Conservation (phyloP, 1,140 invertebrate genomes). For the Atta cephalotes region DNA sequence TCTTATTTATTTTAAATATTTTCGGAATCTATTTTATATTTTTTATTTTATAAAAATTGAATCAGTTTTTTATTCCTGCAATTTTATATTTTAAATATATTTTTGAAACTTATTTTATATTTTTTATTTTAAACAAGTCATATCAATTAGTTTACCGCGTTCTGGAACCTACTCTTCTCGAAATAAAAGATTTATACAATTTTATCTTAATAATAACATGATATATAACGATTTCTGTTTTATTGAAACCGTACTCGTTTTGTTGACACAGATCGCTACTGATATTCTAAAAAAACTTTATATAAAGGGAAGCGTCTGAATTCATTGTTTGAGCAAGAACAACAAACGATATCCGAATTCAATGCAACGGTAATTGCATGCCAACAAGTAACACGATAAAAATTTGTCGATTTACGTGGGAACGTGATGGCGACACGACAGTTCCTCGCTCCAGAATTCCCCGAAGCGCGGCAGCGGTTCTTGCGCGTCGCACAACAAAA, state of each 20-base stretch:
- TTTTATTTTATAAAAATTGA: no score
- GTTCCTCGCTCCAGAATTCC: constrained; percentile 24
- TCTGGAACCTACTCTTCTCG: not conserved
- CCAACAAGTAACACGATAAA: constrained; percentile 39
- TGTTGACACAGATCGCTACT: not conserved
- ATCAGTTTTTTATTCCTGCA: no score
- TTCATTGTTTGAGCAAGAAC: constrained; percentile 20
- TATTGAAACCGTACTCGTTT: not conserved
- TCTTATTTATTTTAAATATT: no score
- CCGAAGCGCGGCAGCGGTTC: constrained; percentile 25
- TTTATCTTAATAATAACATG: not conserved
- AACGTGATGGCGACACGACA: constrained; percentile 34
- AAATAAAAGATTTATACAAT: not conserved
- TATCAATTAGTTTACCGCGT: no score
- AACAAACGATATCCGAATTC: constrained; percentile 9
- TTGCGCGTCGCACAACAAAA: constrained; percentile 43
- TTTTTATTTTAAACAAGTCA: no score
- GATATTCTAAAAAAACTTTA: not conserved
- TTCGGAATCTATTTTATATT: no score
- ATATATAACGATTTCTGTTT: not conserved
- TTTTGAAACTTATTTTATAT: no score
- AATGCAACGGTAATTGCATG: constrained; percentile 30
- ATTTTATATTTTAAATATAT: no score
- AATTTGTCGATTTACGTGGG: constrained; percentile 44
- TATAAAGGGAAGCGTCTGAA: not conserved